A percentile compares a stretch with the other conserved stretches of the same genome.
phyloP scores from a whole-genome alignment of 2,888 invertebrate species.

The Ditula angustiorana region DNA sequence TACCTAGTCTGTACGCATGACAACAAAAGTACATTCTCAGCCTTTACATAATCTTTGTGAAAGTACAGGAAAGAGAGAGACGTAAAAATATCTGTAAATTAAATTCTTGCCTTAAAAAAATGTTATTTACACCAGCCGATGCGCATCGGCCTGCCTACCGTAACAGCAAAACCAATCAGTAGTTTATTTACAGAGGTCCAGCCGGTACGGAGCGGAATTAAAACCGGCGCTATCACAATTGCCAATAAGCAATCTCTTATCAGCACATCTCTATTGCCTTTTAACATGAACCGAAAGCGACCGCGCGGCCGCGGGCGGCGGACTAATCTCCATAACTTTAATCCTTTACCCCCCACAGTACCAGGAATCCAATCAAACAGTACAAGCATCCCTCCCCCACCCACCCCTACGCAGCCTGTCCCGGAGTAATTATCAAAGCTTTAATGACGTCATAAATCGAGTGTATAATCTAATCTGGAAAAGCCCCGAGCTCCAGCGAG shows the following conservation, averaged over 20 bases:
- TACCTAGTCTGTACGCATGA: too few relatives aligned
- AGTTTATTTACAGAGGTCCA: slow-evolving; percentile 57
- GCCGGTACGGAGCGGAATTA: slow-evolving; percentile 70
- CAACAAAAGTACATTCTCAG: too few relatives aligned
- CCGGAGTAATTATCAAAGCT: slow-evolving; percentile 86
- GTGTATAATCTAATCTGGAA: slow-evolving; percentile 87
- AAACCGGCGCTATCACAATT: slow-evolving; percentile 80
- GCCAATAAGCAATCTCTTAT: slow-evolving; percentile 85
- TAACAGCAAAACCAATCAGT: slow-evolving; percentile 42
- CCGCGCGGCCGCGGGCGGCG: slow-evolving; percentile 81
- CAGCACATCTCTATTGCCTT: slow-evolving; percentile 82
- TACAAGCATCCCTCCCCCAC: slow-evolving; percentile 73
- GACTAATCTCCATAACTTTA: slow-evolving; percentile 86
- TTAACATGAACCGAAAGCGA: slow-evolving; percentile 80
- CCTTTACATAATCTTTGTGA: too few relatives aligned
- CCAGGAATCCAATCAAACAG: slow-evolving; percentile 86
- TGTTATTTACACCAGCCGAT: neutral
- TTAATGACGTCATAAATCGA: slow-evolving; percentile 86
- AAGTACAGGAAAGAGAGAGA: too few relatives aligned
- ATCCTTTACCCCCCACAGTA: slow-evolving; percentile 83
- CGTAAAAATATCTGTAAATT: neutral
- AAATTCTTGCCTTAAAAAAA: neutral
- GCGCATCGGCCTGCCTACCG: neutral
- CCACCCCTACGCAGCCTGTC: slow-evolving; percentile 81
- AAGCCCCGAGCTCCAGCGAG: slow-evolving; percentile 85